Evolutionary conservation across 2,888 invertebrate species (phyloP).

Genomic region (Oxytorus armatus): DNA sequence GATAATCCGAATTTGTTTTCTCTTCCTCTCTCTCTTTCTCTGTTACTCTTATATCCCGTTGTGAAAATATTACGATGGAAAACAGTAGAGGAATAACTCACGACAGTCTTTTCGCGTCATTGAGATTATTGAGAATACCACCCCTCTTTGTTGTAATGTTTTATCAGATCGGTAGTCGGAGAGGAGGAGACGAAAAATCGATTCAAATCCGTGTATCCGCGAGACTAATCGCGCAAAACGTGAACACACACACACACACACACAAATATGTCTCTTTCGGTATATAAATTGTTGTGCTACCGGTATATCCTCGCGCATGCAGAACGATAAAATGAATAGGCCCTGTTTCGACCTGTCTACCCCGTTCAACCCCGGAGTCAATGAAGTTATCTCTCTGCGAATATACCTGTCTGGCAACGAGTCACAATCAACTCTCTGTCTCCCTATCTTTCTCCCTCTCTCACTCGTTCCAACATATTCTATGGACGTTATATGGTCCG

Average conservation of each 20-base stretch:
- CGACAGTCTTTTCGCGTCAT: constrained; percentile 3
- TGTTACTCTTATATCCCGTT: constrained; percentile 27
- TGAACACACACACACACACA: constrained; percentile 23
- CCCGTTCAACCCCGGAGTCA: constrained; percentile 53
- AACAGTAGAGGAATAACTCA: constrained; percentile 23
- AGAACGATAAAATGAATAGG: constrained; percentile 59
- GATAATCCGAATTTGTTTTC: constrained; percentile 31
- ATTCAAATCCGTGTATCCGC: constrained; percentile 1
- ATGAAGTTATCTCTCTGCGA: constrained; percentile 63
- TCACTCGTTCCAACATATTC: background rate
- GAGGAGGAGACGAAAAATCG: background rate
- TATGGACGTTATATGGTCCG: constrained; percentile 15
- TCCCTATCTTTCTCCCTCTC: constrained; percentile 9
- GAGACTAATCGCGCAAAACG: constrained; percentile 2
- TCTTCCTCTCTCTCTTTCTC: constrained; percentile 1
- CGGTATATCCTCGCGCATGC: constrained; percentile 5
- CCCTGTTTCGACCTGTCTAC: constrained; percentile 46
- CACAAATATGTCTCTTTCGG: constrained; percentile 26
- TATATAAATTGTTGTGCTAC: constrained; percentile 34
- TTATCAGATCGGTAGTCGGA: background rate
- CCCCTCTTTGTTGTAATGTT: too few species aligned
- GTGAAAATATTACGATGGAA: constrained; percentile 9
- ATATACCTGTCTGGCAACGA: constrained; percentile 60
- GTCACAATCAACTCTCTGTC: constrained; percentile 41
- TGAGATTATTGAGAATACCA: background rate